Percentiles rank a stretch among this genome's conserved stretches.
phyloP scores from a whole-genome alignment of 1,140 invertebrate genomes.

The Drosophila quadrilineata region DNA sequence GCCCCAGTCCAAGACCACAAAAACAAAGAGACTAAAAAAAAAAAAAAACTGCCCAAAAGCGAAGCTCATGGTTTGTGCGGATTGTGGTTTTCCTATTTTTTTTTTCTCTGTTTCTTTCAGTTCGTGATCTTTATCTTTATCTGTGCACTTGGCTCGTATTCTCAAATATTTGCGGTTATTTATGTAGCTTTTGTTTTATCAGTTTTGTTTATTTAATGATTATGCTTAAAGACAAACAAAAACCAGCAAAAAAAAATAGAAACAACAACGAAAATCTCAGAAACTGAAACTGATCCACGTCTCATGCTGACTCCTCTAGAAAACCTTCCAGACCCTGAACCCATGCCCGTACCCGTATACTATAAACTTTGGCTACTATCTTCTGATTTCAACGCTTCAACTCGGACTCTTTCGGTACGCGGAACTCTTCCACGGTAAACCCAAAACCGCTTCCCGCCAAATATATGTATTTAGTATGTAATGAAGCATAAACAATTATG shows the following conservation, averaged over 20 bases:
- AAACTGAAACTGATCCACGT: background rate
- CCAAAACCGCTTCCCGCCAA: too few relatives aligned
- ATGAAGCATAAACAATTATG: conserved; percentile 79
- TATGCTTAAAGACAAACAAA: conserved; percentile 34
- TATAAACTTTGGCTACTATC: conserved; percentile 25
- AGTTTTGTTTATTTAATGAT: conserved; percentile 69
- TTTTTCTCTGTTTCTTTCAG: conserved; percentile 8
- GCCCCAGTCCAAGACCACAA: conserved; percentile 3
- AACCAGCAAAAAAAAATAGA: too few relatives aligned
- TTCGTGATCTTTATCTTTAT: conserved; percentile 65
- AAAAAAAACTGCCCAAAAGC: conserved; percentile 26
- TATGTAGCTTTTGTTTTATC: conserved; percentile 75
- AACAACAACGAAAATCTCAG: too few relatives aligned
- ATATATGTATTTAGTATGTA: too few relatives aligned
- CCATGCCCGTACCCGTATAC: conserved; percentile 37
- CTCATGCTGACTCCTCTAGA: background rate
- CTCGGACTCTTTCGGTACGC: background rate
- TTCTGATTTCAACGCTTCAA: background rate
- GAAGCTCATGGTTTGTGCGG: conserved; percentile 9
- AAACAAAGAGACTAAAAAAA: conserved; percentile 5
- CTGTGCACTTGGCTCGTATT: conserved; percentile 44
- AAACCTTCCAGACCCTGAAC: background rate
- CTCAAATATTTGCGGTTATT: conserved; percentile 70
- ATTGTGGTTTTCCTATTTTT: conserved; percentile 6
- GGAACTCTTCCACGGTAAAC: too few relatives aligned